Evolutionary conservation across 2,113 vertebrate genomes (phyloP).

Genomic region (Nesospiza acunhae): DNA sequence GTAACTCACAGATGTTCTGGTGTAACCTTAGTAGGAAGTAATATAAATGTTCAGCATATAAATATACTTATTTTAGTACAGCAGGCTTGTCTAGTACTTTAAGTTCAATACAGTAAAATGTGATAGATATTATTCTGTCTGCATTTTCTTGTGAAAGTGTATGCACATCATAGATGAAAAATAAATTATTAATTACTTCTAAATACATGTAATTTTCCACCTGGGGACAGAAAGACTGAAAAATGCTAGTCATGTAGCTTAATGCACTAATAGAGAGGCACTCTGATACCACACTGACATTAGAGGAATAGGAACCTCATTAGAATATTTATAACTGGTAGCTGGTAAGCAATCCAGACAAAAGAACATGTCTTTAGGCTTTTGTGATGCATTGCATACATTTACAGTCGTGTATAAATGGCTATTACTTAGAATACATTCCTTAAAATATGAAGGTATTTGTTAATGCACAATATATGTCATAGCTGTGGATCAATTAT

Average conservation of each 20-base stretch:
- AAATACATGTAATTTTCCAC: conserved; percentile 21
- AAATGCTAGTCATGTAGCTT: conserved; percentile 36
- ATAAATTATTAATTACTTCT: conserved; percentile 52
- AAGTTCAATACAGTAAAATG: background rate
- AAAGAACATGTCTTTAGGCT: background rate
- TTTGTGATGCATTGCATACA: background rate
- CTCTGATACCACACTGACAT: background rate
- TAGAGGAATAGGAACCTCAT: conserved; percentile 29
- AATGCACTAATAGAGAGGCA: conserved; percentile 41
- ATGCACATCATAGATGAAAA: background rate
- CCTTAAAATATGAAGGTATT: background rate
- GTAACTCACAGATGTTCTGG: background rate
- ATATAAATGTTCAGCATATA: background rate
- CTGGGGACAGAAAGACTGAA: background rate
- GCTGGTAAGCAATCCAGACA: background rate
- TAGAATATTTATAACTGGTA: conserved; percentile 47
- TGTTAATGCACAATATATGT: background rate
- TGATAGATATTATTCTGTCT: background rate
- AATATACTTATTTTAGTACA: conserved; percentile 19
- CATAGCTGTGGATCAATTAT: background rate
- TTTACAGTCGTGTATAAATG: background rate
- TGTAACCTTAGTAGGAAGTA: background rate
- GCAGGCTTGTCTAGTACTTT: background rate
- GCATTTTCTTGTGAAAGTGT: background rate
- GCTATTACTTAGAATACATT: background rate